A percentile compares a stretch with the other conserved stretches of the same genome.
Evolutionary conservation across 2,797 vertebrate species (phyloP).

Genomic region (Tadarida brasiliensis): DNA sequence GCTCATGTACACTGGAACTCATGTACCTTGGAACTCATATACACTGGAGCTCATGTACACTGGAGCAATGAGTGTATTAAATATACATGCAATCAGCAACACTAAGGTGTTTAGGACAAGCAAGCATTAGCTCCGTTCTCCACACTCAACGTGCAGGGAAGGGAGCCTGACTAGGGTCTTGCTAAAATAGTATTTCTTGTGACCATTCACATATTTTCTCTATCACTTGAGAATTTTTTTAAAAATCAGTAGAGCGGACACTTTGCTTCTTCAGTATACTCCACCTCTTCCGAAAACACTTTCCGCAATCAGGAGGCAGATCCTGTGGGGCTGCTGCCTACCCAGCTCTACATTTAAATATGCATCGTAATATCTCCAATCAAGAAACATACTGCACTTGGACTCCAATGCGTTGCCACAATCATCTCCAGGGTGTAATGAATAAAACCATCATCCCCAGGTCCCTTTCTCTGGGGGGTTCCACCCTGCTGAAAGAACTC

Average conservation of each 20-base stretch:
- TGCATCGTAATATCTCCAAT: not conserved
- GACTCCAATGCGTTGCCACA: not conserved
- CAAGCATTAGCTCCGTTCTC: not conserved
- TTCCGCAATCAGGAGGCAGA: not conserved
- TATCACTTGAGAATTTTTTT: not conserved
- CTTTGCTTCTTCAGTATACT: not conserved
- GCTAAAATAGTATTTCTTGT: not conserved
- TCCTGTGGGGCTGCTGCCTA: not conserved
- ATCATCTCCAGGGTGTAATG: not conserved
- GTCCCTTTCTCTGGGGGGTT: not conserved
- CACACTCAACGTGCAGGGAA: not conserved
- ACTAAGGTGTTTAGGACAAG: not conserved
- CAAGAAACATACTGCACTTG: not conserved
- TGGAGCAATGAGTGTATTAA: not conserved
- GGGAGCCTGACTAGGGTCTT: not conserved
- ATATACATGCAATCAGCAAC: not conserved
- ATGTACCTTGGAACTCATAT: too few species aligned
- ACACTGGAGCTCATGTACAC: too few species aligned
- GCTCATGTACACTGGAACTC: too few species aligned
- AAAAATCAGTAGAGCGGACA: not conserved
- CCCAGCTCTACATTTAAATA: not conserved
- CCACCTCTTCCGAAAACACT: not conserved
- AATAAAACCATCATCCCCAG: not conserved
- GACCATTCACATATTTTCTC: not conserved
- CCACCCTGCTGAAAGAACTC: not conserved